phyloP scores from a whole-genome alignment of 2,113 vertebrate genomes.

The Suricata suricatta region DNA sequence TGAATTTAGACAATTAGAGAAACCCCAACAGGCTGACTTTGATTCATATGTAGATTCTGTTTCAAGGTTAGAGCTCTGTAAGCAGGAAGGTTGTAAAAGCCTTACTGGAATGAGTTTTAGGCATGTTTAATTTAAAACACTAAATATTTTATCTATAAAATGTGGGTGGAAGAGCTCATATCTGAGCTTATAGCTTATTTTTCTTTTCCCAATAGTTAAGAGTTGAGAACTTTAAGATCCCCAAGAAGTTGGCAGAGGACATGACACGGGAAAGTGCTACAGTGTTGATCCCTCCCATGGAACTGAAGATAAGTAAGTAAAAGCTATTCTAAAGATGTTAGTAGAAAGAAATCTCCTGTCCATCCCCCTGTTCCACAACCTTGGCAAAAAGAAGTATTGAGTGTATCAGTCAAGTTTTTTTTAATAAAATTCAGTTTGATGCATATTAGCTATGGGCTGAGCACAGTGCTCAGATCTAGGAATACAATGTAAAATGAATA shows the following conservation, averaged over 20 bases:
- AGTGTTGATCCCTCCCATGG: background rate
- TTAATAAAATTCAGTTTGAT: background rate
- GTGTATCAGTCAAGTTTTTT: background rate
- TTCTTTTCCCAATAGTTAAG: constrained; percentile 58
- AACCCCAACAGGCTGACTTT: constrained; percentile 60
- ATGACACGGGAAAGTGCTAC: background rate
- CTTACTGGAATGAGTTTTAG: constrained; percentile 63
- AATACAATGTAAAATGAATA: background rate
- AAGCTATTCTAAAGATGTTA: background rate
- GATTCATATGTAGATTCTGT: constrained; percentile 69
- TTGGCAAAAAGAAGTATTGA: background rate
- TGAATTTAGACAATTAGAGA: constrained; percentile 53
- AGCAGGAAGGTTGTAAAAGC: constrained; percentile 64
- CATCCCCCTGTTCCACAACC: accelerated
- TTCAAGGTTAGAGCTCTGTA: constrained; percentile 70
- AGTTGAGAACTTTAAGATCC: constrained; percentile 58
- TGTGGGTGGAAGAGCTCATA: constrained; percentile 55
- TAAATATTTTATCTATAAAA: constrained; percentile 75
- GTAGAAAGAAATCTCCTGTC: background rate
- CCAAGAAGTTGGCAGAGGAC: background rate
- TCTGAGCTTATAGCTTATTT: constrained; percentile 59
- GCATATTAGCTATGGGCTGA: background rate
- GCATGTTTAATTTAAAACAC: constrained; percentile 75
- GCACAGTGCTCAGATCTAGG: background rate
- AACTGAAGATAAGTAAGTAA: background rate